phyloP scores from a whole-genome alignment of 2,113 vertebrate genomes.

The Mastomys natalensis region DNA sequence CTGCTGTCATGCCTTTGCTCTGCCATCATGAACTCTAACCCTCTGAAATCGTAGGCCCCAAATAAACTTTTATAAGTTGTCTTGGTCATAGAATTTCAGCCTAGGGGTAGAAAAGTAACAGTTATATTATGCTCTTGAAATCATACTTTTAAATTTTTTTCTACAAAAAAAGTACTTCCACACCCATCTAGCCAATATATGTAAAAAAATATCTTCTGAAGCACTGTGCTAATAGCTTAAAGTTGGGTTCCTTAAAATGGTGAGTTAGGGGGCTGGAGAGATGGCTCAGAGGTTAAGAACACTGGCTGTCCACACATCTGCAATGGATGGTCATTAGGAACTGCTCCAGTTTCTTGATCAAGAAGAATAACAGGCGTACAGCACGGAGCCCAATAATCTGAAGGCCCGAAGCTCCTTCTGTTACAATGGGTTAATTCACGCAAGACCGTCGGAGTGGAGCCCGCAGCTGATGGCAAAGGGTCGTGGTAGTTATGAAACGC shows the following conservation, averaged over 20 bases:
- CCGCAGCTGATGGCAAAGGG: too few relatives aligned
- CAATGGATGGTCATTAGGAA: too few relatives aligned
- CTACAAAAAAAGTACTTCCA: not conserved
- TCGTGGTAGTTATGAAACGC: too few relatives aligned
- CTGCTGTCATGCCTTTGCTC: not conserved
- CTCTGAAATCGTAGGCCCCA: not conserved
- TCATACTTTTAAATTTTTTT: not conserved
- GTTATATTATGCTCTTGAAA: not conserved
- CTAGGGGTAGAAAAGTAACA: not conserved
- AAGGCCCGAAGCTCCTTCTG: too few relatives aligned
- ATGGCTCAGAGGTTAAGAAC: too few relatives aligned
- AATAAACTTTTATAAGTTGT: not conserved
- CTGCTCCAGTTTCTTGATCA: too few relatives aligned
- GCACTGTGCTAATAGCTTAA: not conserved
- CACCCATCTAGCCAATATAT: not conserved
- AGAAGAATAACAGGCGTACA: too few relatives aligned
- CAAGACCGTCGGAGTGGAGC: too few relatives aligned
- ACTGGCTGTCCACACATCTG: too few relatives aligned
- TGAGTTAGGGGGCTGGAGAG: not conserved
- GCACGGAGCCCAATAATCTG: too few relatives aligned
- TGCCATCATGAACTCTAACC: not conserved
- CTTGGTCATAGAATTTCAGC: not conserved
- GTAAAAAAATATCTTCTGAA: not conserved
- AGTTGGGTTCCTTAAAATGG: not conserved
- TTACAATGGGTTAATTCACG: too few relatives aligned